Evolutionary conservation across 2,113 vertebrate genomes (phyloP), one percentile per base, ranked within the genome.

Genomic region (Nycticryphes semicollaris): DNA sequence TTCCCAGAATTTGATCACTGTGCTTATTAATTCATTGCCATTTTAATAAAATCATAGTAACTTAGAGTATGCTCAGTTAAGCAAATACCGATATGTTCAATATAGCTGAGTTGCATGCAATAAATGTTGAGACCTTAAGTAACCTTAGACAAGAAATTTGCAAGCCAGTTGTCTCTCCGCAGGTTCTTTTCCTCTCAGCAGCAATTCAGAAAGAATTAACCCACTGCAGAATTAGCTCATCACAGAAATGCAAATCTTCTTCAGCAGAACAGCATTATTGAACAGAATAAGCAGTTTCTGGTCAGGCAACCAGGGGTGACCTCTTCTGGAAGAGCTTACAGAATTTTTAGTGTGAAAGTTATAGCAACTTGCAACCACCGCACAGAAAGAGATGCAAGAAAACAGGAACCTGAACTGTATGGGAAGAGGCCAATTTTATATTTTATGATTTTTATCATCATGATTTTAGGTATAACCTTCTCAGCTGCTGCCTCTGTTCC

Each of bases 221-320:
- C 53, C 82, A 48, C 62, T 93, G 75, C 54, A 79, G 82, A 95
- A 93, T 85, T 82, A 91, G 88, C 70, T 64, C 74, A 79, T 82
- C 85, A 74, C 75, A 95, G 75, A 95, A 96, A 90, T 85, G 66
- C 78, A 95, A 79, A 95, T 92, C 78, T 64, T 43, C 78, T 93
- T 90, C 67, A 85, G 45, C 54, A 57, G 33, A 91, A 64, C 37
- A 81, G 53, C 63, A 30, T 59, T 85, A 64, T 43, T 90, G n/a
- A 73, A 33, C 20, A 72, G 59, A 67, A 83, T 85, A 89, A 73
- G 48, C 24, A 43, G 74, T 76, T 93, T 91, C 72, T 82, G 27
- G 60, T 72, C 37, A 82, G n/a, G 57, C 48, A 85, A 43, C 33
- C 72, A 28, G 10, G 25, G 30, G 7, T 79, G 90, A 76, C 35